phyloP scores from a whole-genome alignment of 2,797 vertebrate species.

The Lacerta viridis region DNA sequence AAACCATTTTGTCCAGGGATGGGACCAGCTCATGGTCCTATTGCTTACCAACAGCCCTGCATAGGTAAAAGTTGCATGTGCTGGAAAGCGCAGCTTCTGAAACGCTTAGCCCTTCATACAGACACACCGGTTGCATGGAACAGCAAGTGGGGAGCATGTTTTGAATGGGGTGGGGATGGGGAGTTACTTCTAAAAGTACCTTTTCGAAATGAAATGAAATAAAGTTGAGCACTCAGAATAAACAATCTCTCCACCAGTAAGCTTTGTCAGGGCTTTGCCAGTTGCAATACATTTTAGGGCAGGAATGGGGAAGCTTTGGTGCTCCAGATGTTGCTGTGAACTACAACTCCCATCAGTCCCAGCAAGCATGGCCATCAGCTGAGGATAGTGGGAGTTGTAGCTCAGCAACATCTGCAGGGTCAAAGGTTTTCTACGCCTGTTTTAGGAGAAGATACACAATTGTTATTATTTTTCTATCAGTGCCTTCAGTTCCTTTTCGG shows the following conservation, averaged over 20 bases:
- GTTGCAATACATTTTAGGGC: conserved; percentile 6
- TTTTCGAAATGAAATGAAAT: not conserved
- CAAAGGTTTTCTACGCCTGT: no score
- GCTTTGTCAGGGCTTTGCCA: not conserved
- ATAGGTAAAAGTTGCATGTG: not conserved
- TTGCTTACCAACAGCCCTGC: not conserved
- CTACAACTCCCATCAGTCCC: no score
- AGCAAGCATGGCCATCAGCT: no score
- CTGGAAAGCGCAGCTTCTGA: not conserved
- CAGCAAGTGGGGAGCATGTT: not conserved
- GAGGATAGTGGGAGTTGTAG: no score
- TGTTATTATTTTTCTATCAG: not conserved
- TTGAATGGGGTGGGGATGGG: not conserved
- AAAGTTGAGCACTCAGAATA: not conserved
- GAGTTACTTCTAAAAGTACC: not conserved
- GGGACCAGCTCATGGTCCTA: not conserved
- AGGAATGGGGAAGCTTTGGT: no score
- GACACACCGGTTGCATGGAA: not conserved
- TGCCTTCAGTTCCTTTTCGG: conserved; percentile 24
- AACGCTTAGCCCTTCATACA: not conserved
- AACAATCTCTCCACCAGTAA: not conserved
- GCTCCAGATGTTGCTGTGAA: no score
- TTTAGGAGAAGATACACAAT: not conserved
- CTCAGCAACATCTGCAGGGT: no score
- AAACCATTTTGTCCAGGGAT: not conserved